Conservation (phyloP, 2,113 vertebrate genomes). For the Hystrix cristata region DNA sequence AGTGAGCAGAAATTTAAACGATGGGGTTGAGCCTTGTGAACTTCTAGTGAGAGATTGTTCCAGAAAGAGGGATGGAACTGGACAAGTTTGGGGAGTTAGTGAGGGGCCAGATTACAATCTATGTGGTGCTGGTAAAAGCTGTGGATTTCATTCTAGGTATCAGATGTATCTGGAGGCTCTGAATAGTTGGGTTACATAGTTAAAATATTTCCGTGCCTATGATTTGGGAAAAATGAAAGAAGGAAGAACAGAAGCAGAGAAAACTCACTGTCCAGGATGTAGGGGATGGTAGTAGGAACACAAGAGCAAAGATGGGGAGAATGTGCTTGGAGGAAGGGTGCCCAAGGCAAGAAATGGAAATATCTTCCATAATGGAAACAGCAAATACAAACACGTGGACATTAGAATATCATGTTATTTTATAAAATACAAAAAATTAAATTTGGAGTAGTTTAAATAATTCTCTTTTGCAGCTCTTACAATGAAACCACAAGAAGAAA, state of each 20-base stretch:
- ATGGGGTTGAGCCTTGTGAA: neutral
- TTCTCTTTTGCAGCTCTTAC: neutral
- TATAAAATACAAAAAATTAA: neutral
- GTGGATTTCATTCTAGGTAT: neutral
- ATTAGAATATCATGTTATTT: neutral
- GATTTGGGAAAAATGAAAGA: neutral
- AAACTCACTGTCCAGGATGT: neutral
- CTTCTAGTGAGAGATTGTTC: neutral
- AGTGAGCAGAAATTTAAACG: neutral
- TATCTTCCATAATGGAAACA: neutral
- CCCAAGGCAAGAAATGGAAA: neutral
- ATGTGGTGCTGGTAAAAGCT: neutral
- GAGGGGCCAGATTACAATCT: neutral
- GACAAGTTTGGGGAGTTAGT: neutral
- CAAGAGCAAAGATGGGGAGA: neutral
- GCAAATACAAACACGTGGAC: neutral
- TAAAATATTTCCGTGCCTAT: neutral
- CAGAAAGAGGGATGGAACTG: neutral
- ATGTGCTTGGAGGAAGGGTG: neutral
- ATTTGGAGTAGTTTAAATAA: neutral
- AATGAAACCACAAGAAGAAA: neutral
- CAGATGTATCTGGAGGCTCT: neutral
- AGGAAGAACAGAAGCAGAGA: neutral
- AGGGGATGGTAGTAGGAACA: neutral
- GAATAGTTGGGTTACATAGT: neutral